Evolutionary conservation across 1,140 invertebrate genomes (phyloP).

Genomic region (Propsilocerus akamusi): DNA sequence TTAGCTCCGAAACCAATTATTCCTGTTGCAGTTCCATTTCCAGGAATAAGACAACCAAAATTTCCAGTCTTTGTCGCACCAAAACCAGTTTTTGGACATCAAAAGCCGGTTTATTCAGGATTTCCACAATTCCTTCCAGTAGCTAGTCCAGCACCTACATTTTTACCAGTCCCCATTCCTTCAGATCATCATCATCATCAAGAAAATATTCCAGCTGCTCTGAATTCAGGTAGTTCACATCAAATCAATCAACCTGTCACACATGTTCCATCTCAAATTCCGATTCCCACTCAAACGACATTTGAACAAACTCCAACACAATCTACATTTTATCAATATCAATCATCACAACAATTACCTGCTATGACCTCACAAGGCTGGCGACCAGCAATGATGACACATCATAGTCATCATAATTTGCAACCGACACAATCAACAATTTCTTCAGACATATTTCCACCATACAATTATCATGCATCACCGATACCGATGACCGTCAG

Average conservation of each 20-base stretch:
- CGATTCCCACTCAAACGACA: too few species aligned
- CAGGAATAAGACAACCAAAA: not conserved
- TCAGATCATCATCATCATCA: not conserved
- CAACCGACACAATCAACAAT: not conserved
- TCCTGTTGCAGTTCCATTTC: not conserved
- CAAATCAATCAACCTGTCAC: not conserved
- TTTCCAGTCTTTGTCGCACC: not conserved
- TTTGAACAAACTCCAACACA: not conserved
- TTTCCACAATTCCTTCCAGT: not conserved
- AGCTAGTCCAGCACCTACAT: not conserved
- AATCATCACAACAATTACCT: not conserved
- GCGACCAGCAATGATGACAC: too few species aligned
- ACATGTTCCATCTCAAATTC: not conserved
- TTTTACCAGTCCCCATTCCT: not conserved
- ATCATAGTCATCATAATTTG: too few species aligned
- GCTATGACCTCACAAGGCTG: not conserved
- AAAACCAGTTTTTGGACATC: too few species aligned
- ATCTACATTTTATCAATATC: not conserved
- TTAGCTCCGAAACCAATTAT: not conserved
- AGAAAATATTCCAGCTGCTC: not conserved
- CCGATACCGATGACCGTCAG: not conserved
- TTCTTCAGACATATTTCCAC: not conserved
- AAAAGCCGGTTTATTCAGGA: not conserved
- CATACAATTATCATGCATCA: not conserved
- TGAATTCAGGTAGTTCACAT: not conserved